Evolutionary conservation across 1,140 invertebrate genomes (phyloP).

Genomic region (Whitmania pigra): DNA sequence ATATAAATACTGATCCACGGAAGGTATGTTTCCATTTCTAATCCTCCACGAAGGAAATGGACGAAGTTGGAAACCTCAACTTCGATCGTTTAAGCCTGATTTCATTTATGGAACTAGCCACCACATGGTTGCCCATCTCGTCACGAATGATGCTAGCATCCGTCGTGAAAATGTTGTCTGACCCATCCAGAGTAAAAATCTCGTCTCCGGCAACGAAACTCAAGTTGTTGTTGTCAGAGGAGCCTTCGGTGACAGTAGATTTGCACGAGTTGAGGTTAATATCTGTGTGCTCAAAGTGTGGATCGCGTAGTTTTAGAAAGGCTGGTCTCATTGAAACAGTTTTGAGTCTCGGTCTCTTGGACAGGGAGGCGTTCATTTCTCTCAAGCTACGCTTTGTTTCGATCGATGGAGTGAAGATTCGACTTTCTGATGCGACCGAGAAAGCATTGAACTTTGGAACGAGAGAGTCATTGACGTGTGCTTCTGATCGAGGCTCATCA

Average conservation of each 20-base stretch:
- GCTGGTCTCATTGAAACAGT: slow-evolving; percentile 1
- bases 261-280: background rate
- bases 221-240: slow-evolving; percentile 8
- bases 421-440: background rate
- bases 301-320: slow-evolving; percentile 4
- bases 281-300: background rate
- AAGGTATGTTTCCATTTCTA: background rate
- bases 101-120: slow-evolving; percentile 2
- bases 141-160: slow-evolving; percentile 3
- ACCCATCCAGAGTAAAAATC: slow-evolving; percentile 8
- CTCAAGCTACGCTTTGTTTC: background rate
- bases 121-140: slow-evolving; percentile 12
- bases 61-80: slow-evolving; percentile 2
- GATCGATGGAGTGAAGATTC: background rate
- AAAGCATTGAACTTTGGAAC: background rate
- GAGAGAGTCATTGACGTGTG: background rate
- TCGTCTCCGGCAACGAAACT: slow-evolving; percentile 2
- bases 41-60: slow-evolving; percentile 8
- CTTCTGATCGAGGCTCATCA: slow-evolving; percentile 6
- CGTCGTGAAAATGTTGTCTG: background rate
- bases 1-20: no score
- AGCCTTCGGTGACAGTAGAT: slow-evolving; percentile 2
- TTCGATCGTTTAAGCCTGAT: slow-evolving; percentile 3
- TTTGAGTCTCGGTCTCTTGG: background rate
- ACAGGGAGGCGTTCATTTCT: background rate